Percentiles rank a stretch among this genome's conserved stretches.
These are phyloP conservation scores for Ambastaia sidthimunki DNA, from an alignment of 2,797 vertebrate species.

Conservation along the genomic window DNA sequence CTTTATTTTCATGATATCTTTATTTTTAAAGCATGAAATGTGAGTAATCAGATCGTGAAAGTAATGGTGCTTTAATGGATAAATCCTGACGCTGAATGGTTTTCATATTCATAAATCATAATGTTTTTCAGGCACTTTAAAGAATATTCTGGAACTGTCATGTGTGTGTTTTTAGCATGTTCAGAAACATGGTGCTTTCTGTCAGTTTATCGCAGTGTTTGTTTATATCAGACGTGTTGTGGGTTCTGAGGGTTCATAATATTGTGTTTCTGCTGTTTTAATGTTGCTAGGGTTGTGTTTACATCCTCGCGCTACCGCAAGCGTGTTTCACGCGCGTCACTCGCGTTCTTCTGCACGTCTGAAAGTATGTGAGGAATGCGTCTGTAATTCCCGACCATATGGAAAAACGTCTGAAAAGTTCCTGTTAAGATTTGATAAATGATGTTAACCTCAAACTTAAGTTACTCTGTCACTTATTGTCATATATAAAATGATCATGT, in stretches of 20 bases:
- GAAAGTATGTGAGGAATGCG: slow-evolving; percentile 61
- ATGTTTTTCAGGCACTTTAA: too few relatives aligned
- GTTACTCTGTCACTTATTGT: too few relatives aligned
- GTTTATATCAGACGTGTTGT: neutral
- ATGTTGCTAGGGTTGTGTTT: slow-evolving; percentile 35
- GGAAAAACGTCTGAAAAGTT: too few relatives aligned
- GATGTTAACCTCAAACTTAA: too few relatives aligned
- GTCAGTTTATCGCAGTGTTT: neutral
- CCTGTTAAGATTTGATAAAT: too few relatives aligned
- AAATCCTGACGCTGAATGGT: neutral
- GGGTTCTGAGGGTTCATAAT: neutral
- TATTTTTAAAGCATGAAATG: neutral
- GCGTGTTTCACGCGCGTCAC: slow-evolving; percentile 1
- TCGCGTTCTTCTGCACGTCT: slow-evolving; percentile 54
- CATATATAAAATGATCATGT: too few relatives aligned
- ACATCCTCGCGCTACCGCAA: slow-evolving; percentile 17
- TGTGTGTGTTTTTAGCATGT: too few relatives aligned
- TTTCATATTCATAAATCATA: neutral
- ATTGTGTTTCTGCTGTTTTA: slow-evolving; percentile 22
- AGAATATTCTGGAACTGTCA: too few relatives aligned
- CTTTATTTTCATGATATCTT: neutral
- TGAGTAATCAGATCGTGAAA: too few relatives aligned
- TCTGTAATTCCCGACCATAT: slow-evolving; percentile 67
- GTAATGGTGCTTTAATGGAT: neutral
- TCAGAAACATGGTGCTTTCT: too few relatives aligned